phyloP scores from a whole-genome alignment of 2,888 invertebrate genomes.

The Limenitis camilla region DNA sequence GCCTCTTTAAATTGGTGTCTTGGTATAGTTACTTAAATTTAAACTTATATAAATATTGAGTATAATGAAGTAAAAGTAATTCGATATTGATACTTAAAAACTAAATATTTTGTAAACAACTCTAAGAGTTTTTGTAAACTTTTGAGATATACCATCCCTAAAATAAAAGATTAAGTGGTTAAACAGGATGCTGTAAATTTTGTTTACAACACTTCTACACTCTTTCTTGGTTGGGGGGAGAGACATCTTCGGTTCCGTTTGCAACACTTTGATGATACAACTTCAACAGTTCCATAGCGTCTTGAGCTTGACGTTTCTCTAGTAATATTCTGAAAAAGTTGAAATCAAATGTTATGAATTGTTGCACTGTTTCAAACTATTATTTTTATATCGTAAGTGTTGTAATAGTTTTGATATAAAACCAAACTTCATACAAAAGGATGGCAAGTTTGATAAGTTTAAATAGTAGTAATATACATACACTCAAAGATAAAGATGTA shows the following conservation, averaged over 20 bases:
- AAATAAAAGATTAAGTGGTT: slow-evolving; percentile 57
- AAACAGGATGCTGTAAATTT: slow-evolving; percentile 29
- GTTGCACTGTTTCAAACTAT: no score
- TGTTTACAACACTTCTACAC: slow-evolving; percentile 37
- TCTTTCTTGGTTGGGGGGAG: slow-evolving; percentile 63
- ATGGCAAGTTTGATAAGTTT: no score
- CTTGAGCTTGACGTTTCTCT: slow-evolving; percentile 90
- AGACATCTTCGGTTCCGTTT: slow-evolving; percentile 67
- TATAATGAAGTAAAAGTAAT: neutral
- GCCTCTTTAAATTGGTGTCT: slow-evolving; percentile 59
- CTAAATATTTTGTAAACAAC: neutral
- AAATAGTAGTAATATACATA: no score
- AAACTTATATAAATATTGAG: slow-evolving; percentile 9
- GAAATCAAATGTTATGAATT: neutral
- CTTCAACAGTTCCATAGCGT: slow-evolving; percentile 88
- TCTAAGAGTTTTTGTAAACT: slow-evolving; percentile 59
- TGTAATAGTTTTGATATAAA: no score
- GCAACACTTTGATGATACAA: slow-evolving; percentile 77
- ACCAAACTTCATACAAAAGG: no score
- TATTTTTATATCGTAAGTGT: no score
- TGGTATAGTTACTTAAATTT: slow-evolving; percentile 18
- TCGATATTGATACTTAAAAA: neutral
- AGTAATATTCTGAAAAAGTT: slow-evolving; percentile 75
- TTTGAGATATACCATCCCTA: slow-evolving; percentile 64
- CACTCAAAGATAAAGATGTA: no score